phyloP scores from a whole-genome alignment of 1,140 invertebrate species.

The Zelostemma sp. region DNA sequence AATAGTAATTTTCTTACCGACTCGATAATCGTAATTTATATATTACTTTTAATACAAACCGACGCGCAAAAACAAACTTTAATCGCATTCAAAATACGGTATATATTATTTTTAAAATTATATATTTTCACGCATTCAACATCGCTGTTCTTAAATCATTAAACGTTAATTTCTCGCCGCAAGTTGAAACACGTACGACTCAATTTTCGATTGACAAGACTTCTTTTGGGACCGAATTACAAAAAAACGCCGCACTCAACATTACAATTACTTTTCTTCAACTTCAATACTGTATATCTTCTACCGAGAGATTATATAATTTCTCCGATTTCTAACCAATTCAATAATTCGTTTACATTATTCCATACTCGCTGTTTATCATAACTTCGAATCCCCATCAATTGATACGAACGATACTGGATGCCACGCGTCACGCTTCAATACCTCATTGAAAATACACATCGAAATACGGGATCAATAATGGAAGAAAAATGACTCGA shows the following conservation, averaged over 20 bases:
- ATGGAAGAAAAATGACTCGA: too few species aligned
- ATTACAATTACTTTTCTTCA: too few species aligned
- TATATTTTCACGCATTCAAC: constrained; percentile 37
- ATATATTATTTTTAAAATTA: constrained; percentile 38
- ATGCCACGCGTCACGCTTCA: background rate
- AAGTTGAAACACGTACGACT: background rate
- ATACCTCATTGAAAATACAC: background rate
- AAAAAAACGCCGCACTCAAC: too few species aligned
- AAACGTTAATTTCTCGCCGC: constrained; percentile 16
- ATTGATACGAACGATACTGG: constrained; percentile 3
- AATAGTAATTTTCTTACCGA: constrained; percentile 36
- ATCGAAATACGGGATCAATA: too few species aligned
- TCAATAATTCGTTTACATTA: background rate
- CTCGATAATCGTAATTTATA: constrained; percentile 41
- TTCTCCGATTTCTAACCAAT: background rate
- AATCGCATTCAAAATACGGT: constrained; percentile 23
- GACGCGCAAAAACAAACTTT: constrained; percentile 31
- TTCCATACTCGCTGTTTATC: constrained; percentile 7
- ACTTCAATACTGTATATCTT: too few species aligned
- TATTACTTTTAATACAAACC: constrained; percentile 39
- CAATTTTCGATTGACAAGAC: too few species aligned
- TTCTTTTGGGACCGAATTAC: too few species aligned
- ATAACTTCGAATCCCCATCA: constrained; percentile 32
- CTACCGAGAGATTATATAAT: constrained; percentile 6
- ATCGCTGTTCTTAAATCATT: constrained; percentile 16